Evolutionary conservation across 2,797 vertebrate genomes (phyloP).

Genomic region (Danio kyathit): DNA sequence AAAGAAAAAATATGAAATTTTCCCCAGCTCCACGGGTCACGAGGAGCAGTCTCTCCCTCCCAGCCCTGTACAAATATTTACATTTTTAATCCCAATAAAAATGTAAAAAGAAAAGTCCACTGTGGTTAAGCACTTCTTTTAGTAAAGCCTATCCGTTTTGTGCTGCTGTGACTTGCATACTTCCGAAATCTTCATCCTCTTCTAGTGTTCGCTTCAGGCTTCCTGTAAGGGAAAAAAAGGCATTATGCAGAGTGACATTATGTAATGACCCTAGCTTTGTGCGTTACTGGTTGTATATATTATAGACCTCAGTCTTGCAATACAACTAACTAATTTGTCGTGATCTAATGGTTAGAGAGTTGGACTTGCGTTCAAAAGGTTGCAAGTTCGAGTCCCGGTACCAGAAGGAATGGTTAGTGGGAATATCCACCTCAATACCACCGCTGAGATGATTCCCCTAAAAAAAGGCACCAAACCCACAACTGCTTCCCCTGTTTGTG

Average conservation of each 20-base stretch:
- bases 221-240: conserved; percentile 75
- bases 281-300: neutral
- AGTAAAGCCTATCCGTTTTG: conserved; percentile 86
- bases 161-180: conserved; percentile 91
- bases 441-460: too few relatives aligned
- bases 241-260: neutral
- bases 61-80: conserved; percentile 79
- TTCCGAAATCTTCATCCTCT: conserved; percentile 94
- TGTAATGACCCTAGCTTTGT: neutral
- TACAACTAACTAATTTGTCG: neutral
- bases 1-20: conserved; percentile 67
- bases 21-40: conserved; percentile 68
- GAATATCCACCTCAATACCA: too few relatives aligned
- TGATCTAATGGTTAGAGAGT: too few relatives aligned
- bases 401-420: too few relatives aligned
- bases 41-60: conserved; percentile 56
- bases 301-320: neutral
- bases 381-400: too few relatives aligned
- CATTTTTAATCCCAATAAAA: conserved; percentile 86
- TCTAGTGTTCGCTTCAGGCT: conserved; percentile 94
- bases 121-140: conserved; percentile 62
- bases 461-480: too few relatives aligned
- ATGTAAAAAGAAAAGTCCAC: conserved; percentile 78
- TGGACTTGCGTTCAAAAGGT: too few relatives aligned
- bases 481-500: too few relatives aligned